phyloP scores from a whole-genome alignment of 2,797 vertebrate species.

The Eleutherodactylus coqui region DNA sequence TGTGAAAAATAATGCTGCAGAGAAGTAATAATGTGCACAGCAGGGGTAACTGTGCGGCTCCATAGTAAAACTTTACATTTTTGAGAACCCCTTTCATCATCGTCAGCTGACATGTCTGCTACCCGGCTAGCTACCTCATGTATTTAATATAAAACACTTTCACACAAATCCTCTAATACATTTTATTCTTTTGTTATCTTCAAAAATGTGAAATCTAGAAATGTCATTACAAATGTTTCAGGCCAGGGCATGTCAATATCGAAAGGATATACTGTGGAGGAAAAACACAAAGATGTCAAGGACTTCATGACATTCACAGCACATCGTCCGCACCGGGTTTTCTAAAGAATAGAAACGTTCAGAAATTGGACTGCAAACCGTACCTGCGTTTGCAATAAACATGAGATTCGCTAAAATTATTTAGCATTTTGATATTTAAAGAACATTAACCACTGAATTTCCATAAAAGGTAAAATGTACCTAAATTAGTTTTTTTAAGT shows the following conservation, averaged over 20 bases:
- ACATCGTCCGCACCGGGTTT: neutral
- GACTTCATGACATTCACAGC: slow-evolving; percentile 8
- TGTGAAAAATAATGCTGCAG: no score
- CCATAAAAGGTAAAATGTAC: neutral
- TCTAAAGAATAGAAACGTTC: neutral
- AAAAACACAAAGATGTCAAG: slow-evolving; percentile 35
- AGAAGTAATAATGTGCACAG: no score
- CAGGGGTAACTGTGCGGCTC: no score
- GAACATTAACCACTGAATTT: neutral
- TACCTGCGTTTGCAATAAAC: neutral
- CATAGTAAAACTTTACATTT: no score
- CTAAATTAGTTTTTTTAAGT: no score
- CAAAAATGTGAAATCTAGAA: neutral
- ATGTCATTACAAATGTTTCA: neutral
- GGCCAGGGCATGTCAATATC: slow-evolving; percentile 8
- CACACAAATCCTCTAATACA: neutral
- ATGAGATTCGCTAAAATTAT: neutral
- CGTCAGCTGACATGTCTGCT: no score
- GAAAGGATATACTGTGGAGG: neutral
- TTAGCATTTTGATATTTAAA: neutral
- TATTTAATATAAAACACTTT: no score
- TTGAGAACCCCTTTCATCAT: no score
- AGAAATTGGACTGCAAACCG: neutral
- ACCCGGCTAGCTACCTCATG: no score
- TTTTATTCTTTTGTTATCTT: neutral